Evolutionary conservation across 2,888 invertebrate species (phyloP).

Genomic region (Stenodema calcarata): DNA sequence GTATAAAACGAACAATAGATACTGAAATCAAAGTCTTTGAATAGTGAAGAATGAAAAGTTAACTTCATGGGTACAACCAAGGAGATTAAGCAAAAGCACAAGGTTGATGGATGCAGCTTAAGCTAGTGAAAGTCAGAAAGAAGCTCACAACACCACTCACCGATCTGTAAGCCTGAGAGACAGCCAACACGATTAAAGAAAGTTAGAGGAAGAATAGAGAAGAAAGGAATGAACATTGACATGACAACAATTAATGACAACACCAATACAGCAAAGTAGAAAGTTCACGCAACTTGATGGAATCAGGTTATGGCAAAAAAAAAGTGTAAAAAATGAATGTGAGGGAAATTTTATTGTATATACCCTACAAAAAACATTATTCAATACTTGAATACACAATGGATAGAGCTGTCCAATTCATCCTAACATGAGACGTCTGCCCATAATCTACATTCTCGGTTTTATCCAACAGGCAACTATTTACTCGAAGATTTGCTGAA

Average conservation of each 20-base stretch:
- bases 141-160: slow-evolving; percentile 60
- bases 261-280: slow-evolving; percentile 50
- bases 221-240: slow-evolving; percentile 56
- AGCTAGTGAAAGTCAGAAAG: not conserved
- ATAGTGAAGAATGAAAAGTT: not conserved
- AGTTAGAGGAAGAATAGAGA: slow-evolving; percentile 58
- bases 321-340: slow-evolving; percentile 18
- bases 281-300: slow-evolving; percentile 29
- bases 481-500: not conserved
- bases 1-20: too few relatives aligned
- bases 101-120: not conserved
- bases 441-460: not conserved
- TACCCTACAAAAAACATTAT: slow-evolving; percentile 18
- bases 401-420: not conserved
- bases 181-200: slow-evolving; percentile 59
- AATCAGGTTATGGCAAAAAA: slow-evolving; percentile 13
- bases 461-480: not conserved
- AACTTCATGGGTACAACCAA: not conserved
- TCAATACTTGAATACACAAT: not conserved
- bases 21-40: too few relatives aligned
- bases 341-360: slow-evolving; percentile 7
- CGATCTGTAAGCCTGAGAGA: slow-evolving; percentile 62
- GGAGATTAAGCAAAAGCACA: not conserved
- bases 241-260: slow-evolving; percentile 55
- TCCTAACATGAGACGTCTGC: not conserved